phyloP scores from a whole-genome alignment of 2,888 invertebrate genomes.

The Xanthorhoe spadicearia region DNA sequence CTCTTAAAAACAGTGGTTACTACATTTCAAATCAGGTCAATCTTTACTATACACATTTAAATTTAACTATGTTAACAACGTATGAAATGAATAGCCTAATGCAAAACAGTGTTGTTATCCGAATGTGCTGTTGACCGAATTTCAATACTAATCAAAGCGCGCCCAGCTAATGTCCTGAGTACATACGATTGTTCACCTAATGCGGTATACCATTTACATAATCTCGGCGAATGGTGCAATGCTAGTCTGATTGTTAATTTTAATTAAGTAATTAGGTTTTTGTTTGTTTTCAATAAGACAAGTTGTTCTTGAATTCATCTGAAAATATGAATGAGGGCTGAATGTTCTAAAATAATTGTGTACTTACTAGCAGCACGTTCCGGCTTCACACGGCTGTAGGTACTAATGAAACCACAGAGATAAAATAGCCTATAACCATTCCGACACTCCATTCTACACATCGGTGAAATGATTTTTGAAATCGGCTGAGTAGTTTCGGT shows the following conservation, averaged over 20 bases:
- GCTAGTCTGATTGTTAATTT: slow-evolving; percentile 28
- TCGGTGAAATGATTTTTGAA: too few species aligned
- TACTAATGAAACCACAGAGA: too few species aligned
- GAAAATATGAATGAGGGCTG: too few species aligned
- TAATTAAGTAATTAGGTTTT: slow-evolving; percentile 37
- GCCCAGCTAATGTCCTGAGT: slow-evolving; percentile 52
- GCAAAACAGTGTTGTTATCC: slow-evolving; percentile 5
- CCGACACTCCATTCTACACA: too few species aligned
- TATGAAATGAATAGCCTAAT: background rate
- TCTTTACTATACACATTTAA: background rate
- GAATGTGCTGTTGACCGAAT: slow-evolving; percentile 15
- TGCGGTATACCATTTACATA: slow-evolving; percentile 59
- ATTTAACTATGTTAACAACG: too few species aligned
- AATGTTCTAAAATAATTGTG: too few species aligned
- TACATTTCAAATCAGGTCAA: too few species aligned
- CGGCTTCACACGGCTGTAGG: too few species aligned
- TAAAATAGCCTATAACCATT: too few species aligned
- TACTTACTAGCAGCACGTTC: too few species aligned
- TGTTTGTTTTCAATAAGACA: slow-evolving; percentile 17
- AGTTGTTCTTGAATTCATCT: background rate
- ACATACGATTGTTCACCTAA: slow-evolving; percentile 61
- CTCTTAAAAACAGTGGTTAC: too few species aligned
- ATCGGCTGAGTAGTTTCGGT: too few species aligned
- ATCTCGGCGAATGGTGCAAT: slow-evolving; percentile 41
- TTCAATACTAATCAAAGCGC: slow-evolving; percentile 45